Evolutionary conservation across 2,888 invertebrate genomes (phyloP).

Genomic region (Pristionchus mayeri): DNA sequence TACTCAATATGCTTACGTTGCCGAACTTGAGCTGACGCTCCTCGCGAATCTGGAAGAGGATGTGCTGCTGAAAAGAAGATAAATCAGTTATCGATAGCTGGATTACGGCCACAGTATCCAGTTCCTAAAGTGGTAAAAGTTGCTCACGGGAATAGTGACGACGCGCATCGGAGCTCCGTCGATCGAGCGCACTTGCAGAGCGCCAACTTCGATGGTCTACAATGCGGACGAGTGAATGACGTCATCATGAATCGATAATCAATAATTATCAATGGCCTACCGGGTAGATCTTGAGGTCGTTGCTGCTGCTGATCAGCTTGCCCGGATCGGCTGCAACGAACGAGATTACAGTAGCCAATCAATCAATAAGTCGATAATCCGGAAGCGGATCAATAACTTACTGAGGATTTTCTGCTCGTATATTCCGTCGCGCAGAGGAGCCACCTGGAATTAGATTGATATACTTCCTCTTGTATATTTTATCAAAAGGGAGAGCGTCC

Average conservation of each 20-base stretch:
- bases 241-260: background rate
- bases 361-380: background rate
- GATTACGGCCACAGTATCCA: background rate
- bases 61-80: background rate
- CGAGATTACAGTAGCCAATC: background rate
- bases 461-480: too few relatives aligned
- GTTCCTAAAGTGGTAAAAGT: background rate
- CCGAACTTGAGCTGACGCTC: slow-evolving; percentile 22
- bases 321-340: background rate
- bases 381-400: background rate
- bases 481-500: background rate
- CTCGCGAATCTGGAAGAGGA: background rate
- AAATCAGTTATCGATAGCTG: background rate
- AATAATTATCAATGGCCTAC: background rate
- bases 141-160: slow-evolving; percentile 19
- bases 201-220: background rate
- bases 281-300: background rate
- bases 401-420: background rate
- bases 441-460: too few relatives aligned
- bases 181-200: slow-evolving; percentile 10
- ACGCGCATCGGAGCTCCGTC: slow-evolving; percentile 31
- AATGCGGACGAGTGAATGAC: background rate
- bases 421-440: slow-evolving; percentile 18
- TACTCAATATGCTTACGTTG: too few relatives aligned
- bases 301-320: background rate